Conservation (phyloP, 30 jellyfish, hydroid and myxozoan genomes). For the Cassiopea andromeda region DNA sequence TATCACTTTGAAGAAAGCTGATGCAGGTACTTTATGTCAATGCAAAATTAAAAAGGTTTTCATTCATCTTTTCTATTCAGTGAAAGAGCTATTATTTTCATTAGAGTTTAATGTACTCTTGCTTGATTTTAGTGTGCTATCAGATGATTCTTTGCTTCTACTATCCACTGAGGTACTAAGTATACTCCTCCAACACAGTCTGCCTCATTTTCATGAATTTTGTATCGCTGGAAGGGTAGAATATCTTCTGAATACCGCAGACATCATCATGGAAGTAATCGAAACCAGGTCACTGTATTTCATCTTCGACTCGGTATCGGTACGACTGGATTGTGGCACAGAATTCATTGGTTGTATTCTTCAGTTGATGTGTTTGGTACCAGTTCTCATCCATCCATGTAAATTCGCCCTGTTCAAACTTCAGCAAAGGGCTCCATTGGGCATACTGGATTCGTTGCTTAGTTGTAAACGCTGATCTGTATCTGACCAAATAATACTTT, state of each 20-base stretch:
- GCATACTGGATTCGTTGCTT: conserved; percentile 41
- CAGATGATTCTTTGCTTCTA: background rate
- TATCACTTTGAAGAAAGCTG: background rate
- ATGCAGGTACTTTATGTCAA: background rate
- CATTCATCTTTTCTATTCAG: background rate
- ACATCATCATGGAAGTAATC: conserved; percentile 11
- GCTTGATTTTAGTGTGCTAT: background rate
- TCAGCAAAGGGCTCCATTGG: conserved; percentile 11
- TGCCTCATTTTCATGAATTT: background rate
- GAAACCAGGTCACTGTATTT: conserved; percentile 43
- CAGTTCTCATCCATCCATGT: conserved; percentile 66
- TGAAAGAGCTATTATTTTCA: background rate
- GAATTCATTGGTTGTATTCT: conserved; percentile 49
- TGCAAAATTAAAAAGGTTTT: background rate
- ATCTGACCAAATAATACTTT: conserved; percentile 56
- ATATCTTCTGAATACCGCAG: background rate
- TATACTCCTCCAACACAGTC: background rate
- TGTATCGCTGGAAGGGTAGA: background rate
- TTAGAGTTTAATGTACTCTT: background rate
- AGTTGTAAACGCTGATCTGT: conserved; percentile 34
- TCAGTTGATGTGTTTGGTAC: conserved; percentile 56
- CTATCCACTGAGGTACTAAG: background rate
- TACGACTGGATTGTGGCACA: conserved; percentile 67
- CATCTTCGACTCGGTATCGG: conserved; percentile 37
- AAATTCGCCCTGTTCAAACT: conserved; percentile 47